Percentiles rank a stretch among this genome's conserved stretches.
Evolutionary conservation across 1,140 invertebrate species (phyloP).

Genomic region (Cydia strobilella): DNA sequence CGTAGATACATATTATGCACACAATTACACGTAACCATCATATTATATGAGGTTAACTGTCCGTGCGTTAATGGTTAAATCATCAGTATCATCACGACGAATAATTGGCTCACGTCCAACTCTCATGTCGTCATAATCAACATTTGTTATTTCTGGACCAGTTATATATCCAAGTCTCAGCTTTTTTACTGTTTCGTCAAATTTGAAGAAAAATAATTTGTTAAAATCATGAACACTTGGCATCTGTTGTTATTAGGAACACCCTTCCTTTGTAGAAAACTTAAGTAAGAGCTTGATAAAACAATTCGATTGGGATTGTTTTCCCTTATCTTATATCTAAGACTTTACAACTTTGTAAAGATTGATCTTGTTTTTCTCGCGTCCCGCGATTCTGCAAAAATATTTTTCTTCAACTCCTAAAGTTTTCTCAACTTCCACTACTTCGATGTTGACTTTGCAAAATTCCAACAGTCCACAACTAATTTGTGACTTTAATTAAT

Average conservation of each 20-base stretch:
- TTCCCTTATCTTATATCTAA: neutral
- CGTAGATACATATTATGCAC: neutral
- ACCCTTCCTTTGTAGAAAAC: neutral
- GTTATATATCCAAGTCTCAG: neutral
- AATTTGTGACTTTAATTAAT: conserved; percentile 12
- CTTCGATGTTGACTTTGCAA: conserved; percentile 7
- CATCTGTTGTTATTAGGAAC: neutral
- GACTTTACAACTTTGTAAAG: conserved; percentile 15
- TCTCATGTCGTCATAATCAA: conserved; percentile 13
- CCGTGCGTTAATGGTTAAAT: conserved; percentile 20
- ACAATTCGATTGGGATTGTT: neutral
- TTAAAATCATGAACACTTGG: neutral
- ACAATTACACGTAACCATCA: conserved; percentile 1
- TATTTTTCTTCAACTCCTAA: conserved; percentile 14
- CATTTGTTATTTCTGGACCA: conserved; percentile 28
- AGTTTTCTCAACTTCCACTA: conserved; percentile 1
- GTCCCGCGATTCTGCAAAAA: conserved; percentile 23
- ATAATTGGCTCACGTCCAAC: conserved; percentile 23
- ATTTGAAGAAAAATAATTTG: neutral
- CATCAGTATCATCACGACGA: conserved; percentile 6
- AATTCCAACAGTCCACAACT: neutral
- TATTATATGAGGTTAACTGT: conserved; percentile 1
- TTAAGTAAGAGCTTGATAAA: neutral
- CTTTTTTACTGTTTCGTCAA: conserved; percentile 15
- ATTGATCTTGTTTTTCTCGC: conserved; percentile 8